A percentile compares a stretch with the other conserved stretches of the same genome.
These are phyloP conservation scores for Donacobius atricapilla DNA, from an alignment of 2,113 vertebrate genomes.

Conservation along the genomic window DNA sequence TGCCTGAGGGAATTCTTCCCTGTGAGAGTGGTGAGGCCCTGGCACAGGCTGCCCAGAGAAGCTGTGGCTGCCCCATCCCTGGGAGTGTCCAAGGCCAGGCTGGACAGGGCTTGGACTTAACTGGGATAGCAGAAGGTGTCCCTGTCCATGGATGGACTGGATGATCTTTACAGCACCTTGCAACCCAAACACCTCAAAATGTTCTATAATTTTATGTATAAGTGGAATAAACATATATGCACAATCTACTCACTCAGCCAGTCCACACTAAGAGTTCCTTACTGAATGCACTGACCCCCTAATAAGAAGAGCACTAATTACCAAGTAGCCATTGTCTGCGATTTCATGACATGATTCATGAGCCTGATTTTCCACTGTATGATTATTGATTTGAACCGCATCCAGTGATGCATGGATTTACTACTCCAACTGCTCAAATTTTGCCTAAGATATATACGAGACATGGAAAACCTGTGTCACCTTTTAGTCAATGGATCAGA, in stretches of 20 bases:
- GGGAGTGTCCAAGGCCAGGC: no score
- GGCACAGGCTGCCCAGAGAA: fast-evolving
- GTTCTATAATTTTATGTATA: background rate
- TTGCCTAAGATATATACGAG: background rate
- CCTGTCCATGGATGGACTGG: background rate
- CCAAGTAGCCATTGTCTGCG: background rate
- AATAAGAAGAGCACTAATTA: background rate
- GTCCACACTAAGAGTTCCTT: background rate
- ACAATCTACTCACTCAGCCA: background rate
- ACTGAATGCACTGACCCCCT: background rate
- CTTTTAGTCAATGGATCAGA: background rate
- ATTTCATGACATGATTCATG: constrained; percentile 28
- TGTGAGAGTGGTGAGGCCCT: fast-evolving
- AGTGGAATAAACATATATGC: background rate
- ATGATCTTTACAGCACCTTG: background rate
- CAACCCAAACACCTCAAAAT: background rate
- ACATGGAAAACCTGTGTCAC: background rate
- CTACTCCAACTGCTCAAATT: background rate
- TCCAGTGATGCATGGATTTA: background rate
- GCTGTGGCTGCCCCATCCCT: background rate
- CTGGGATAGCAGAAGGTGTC: background rate
- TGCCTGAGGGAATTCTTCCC: background rate
- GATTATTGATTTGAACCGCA: background rate
- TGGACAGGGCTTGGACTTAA: fast-evolving
- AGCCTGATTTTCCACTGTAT: background rate